Evolutionary conservation across 1,140 invertebrate genomes (phyloP).

Genomic region (Drosophila mojavensis): DNA sequence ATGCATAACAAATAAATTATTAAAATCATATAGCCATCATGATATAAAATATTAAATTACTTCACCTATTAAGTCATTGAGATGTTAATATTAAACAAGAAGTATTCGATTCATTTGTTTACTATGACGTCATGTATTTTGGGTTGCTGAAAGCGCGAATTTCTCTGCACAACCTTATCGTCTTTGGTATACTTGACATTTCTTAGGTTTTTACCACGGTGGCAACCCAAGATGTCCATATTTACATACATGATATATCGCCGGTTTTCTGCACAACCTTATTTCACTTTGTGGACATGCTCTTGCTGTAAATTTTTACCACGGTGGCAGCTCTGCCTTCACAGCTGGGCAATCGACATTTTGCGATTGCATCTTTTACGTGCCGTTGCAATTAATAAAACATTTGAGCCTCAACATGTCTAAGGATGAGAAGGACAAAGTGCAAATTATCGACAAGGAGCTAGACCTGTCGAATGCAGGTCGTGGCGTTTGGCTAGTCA

Average conservation of each 20-base stretch:
- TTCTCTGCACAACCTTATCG: too few species aligned
- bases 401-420: constrained; percentile 63
- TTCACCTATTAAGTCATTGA: too few species aligned
- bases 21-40: background rate
- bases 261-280: background rate
- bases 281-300: background rate
- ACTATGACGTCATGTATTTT: too few species aligned
- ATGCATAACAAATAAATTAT: background rate
- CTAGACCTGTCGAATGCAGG: constrained; percentile 94
- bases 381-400: constrained; percentile 21
- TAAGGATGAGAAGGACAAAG: constrained; percentile 77
- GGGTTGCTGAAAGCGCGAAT: too few species aligned
- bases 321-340: constrained; percentile 5
- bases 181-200: too few species aligned
- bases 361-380: constrained; percentile 25
- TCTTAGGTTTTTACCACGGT: too few species aligned
- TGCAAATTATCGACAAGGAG: constrained; percentile 86
- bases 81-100: too few species aligned
- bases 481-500: constrained; percentile 97
- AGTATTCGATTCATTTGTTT: too few species aligned
- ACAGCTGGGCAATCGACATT: constrained; percentile 29
- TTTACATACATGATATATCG: background rate
- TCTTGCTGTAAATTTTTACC: background rate
- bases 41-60: too few species aligned
- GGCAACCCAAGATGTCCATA: too few species aligned